Evolutionary conservation across 2,888 invertebrate species (phyloP), one percentile per base, ranked within the genome.

Genomic region (Syrphus vitripennis): DNA sequence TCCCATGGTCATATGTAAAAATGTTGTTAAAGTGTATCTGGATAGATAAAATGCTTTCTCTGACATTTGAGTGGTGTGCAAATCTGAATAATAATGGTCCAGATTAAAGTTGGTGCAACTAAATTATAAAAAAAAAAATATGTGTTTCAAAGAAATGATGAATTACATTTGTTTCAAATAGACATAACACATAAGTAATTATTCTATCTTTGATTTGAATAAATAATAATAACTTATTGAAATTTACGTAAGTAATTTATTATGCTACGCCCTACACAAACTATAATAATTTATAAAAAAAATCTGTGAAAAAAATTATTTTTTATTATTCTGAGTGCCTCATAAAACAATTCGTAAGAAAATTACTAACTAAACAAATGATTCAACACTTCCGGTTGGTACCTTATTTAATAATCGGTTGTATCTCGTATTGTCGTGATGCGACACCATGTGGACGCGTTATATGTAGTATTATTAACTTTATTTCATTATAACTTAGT

Each of bases 341-440:
- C 48, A 50, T 48, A 6, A 14, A 3, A 16, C 1, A 14, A 26
- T 14, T 50, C 24, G 6, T n/a, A 7, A 26, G 14, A 50, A 50
- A 31, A 19, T 65, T 3, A 26, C 16, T 65, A 34, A 26, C 19
- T 24, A 10, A 59, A 69, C 6, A 21, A n/a, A 37, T 61, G 72
- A 76, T 14, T 72, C 80, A 81, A 12, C 4, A 42, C 40, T 69
- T 84, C 84, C 84, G 84, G 67, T 72, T 55, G 48, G 29, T n/a
- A 59, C 34, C 34, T 34, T 10, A 75, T 40, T 59, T 40, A 59
- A 40, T 37, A 42, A n/a, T 7, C 24, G 19, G 45, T 40, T 34
- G 37, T 37, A 69, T 76, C n/a, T n/a, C n/a, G n/a, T n/a, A n/a
- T n/a, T n/a, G n/a, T n/a, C n/a, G n/a, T n/a, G n/a, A n/a, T 26